These are phyloP conservation scores for Luidia sarsii DNA, from an alignment of 53 echinoderm and acorn worm genomes.

Conservation along the genomic window DNA sequence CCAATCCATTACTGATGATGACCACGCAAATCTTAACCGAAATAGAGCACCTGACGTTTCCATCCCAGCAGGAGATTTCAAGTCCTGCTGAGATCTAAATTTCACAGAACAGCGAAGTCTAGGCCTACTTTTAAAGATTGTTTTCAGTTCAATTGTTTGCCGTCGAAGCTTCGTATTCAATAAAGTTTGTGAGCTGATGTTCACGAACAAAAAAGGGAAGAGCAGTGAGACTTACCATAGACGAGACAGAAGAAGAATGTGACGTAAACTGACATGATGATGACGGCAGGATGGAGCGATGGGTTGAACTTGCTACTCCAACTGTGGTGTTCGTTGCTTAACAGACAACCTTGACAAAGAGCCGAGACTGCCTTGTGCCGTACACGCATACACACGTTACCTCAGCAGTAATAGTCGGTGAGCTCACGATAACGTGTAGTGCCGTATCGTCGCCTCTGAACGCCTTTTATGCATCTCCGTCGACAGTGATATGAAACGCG, in stretches of 20 bases:
- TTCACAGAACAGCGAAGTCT: background rate
- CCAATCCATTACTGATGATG: background rate
- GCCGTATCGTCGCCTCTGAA: background rate
- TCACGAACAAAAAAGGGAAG: background rate
- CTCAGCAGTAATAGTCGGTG: background rate
- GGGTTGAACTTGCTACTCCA: background rate
- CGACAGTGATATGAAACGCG: slow-evolving; percentile 29
- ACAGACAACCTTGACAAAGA: background rate
- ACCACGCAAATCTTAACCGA: background rate
- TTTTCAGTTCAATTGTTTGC: background rate
- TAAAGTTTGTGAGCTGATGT: background rate
- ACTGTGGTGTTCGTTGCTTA: background rate
- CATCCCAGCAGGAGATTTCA: background rate
- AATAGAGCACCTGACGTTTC: background rate
- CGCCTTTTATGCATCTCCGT: slow-evolving; percentile 16
- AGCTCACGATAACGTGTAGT: background rate
- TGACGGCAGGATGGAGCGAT: background rate
- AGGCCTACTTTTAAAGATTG: background rate
- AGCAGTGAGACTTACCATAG: slow-evolving; percentile 19
- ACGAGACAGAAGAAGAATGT: slow-evolving; percentile 31
- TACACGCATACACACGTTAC: background rate
- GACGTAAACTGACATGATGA: slow-evolving; percentile 14
- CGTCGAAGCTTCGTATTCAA: background rate
- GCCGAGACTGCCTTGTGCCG: background rate
- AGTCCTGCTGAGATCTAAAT: background rate